Evolutionary conservation across 1,140 invertebrate species (phyloP).

Genomic region (Temnothorax nylanderi): DNA sequence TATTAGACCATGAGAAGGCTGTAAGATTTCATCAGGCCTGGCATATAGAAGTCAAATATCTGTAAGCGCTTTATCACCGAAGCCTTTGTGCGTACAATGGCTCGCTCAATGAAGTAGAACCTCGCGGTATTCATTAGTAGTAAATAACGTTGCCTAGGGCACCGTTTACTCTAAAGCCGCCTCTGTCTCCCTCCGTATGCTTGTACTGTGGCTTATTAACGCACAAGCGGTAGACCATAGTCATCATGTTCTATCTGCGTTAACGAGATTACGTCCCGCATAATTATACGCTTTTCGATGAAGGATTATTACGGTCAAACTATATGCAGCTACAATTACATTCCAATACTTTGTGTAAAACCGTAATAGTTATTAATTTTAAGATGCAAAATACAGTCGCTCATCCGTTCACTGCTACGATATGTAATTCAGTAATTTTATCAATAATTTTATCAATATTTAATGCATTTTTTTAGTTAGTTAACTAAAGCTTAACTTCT

Average conservation of each 20-base stretch:
- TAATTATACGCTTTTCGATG: conserved; percentile 23
- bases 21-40: conserved; percentile 18
- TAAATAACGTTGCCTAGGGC: conserved; percentile 40
- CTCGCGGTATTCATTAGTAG: conserved; percentile 12
- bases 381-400: background rate
- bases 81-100: background rate
- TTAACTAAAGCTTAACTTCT: background rate
- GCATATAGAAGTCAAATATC: conserved; percentile 11
- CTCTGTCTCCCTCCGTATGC: conserved; percentile 24
- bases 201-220: conserved; percentile 45
- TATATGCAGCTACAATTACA: background rate
- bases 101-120: conserved; percentile 7
- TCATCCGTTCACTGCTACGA: background rate
- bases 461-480: background rate
- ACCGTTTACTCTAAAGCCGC: background rate
- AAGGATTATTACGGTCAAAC: conserved; percentile 8
- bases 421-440: background rate
- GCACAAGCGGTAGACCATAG: conserved; percentile 32
- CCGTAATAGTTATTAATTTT: background rate
- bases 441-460: background rate
- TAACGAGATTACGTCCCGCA: conserved; percentile 47
- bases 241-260: conserved; percentile 39
- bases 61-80: conserved; percentile 11
- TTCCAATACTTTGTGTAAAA: background rate
- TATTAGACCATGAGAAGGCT: conserved; percentile 2